A percentile compares a stretch with the other conserved stretches of the same genome.
These are phyloP conservation scores for Synergus itoensis DNA, from an alignment of 2,888 invertebrate genomes.

Conservation along the genomic window DNA sequence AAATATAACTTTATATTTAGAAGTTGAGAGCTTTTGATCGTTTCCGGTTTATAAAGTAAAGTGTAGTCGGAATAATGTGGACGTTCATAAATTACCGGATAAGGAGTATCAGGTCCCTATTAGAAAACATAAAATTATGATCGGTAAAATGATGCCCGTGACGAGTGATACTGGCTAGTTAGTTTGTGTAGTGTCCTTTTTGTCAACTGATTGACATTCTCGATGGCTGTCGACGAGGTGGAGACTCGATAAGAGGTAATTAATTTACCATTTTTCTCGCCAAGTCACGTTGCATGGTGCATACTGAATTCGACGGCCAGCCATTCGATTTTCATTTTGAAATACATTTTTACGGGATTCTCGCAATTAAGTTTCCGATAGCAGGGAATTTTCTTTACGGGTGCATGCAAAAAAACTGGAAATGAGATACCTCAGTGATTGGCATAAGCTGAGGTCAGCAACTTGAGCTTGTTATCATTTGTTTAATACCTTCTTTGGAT, in stretches of 20 bases:
- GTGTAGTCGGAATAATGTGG: not conserved
- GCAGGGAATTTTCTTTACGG: not conserved
- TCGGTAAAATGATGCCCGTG: not conserved
- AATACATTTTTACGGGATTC: not conserved
- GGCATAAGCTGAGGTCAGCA: not conserved
- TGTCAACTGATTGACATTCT: slow-evolving; percentile 27
- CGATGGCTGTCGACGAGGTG: not conserved
- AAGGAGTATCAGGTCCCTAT: not conserved
- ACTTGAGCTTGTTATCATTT: not conserved
- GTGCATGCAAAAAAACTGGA: not conserved
- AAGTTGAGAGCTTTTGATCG: not conserved
- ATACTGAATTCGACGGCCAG: not conserved
- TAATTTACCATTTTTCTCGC: slow-evolving; percentile 17
- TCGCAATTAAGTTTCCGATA: slow-evolving; percentile 1
- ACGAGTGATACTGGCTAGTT: not conserved
- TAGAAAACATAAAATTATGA: slow-evolving; percentile 9
- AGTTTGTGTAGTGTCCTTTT: slow-evolving; percentile 5
- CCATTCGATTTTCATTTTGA: not conserved
- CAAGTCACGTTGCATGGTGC: not conserved
- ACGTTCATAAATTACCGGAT: not conserved
- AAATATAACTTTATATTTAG: not conserved
- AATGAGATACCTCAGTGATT: not conserved
- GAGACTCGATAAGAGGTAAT: slow-evolving; percentile 31
- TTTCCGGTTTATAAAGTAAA: not conserved
- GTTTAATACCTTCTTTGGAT: not conserved